Evolutionary conservation across 2,888 invertebrate genomes (phyloP).

Genomic region (Latheticus oryzae): DNA sequence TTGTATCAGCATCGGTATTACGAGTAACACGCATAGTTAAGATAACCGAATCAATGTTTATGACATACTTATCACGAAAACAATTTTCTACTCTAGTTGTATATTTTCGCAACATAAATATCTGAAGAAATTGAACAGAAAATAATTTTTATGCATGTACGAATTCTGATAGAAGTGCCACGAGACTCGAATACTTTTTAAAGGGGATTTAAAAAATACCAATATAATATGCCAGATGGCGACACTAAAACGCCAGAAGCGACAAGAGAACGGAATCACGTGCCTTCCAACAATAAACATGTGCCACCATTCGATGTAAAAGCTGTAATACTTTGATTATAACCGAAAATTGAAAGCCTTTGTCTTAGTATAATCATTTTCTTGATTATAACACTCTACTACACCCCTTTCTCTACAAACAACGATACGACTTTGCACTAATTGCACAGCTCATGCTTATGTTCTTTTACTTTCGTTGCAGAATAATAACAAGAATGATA

Average conservation of each 20-base stretch:
- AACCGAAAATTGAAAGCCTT: slow-evolving; percentile 34
- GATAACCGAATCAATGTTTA: slow-evolving; percentile 20
- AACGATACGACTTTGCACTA: slow-evolving; percentile 8
- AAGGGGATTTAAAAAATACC: slow-evolving; percentile 37
- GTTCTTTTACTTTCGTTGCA: background rate
- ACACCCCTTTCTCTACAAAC: slow-evolving; percentile 15
- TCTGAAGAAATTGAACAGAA: slow-evolving; percentile 26
- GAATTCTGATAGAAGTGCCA: slow-evolving; percentile 37
- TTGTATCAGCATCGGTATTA: slow-evolving; percentile 14
- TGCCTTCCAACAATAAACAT: slow-evolving; percentile 42
- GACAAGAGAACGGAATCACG: slow-evolving; percentile 40
- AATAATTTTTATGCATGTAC: slow-evolving; percentile 37
- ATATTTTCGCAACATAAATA: slow-evolving; percentile 21
- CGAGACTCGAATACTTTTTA: slow-evolving; percentile 37
- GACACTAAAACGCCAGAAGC: slow-evolving; percentile 40
- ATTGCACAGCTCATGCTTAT: background rate
- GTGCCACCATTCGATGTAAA: slow-evolving; percentile 39
- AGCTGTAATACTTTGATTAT: slow-evolving; percentile 39
- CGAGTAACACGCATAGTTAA: slow-evolving; percentile 26
- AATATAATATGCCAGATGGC: slow-evolving; percentile 37
- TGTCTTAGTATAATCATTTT: slow-evolving; percentile 20
- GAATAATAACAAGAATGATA: background rate
- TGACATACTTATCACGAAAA: slow-evolving; percentile 33
- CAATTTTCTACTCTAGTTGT: slow-evolving; percentile 35
- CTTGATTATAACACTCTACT: slow-evolving; percentile 16